Evolutionary conservation across 2,888 invertebrate species (phyloP), one percentile per base, ranked within the genome.

Genomic region (Dryobotodes eremita): DNA sequence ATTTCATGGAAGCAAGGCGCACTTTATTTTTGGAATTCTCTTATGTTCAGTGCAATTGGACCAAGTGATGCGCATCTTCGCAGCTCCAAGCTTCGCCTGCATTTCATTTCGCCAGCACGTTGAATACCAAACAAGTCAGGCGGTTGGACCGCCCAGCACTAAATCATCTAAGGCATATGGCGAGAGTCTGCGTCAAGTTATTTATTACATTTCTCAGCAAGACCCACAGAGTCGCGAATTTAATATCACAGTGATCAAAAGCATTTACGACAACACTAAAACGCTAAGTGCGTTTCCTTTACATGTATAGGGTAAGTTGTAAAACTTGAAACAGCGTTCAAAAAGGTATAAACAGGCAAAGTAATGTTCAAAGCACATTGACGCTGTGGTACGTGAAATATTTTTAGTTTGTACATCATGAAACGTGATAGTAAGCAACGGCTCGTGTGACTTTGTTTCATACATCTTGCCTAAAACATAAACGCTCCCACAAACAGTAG

Each of bases 131-230:
- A 90, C 88, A 79, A 84, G 84, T 79, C 80, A 55, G 68, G 69
- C 87, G 85, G 88, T 90, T 80, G 89, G 85, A 85, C 90, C 89
- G 89, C 85, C 89, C 86, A 87, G 87, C 85, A 90, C 86, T 94
- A 92, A 93, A 94, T 94, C 93, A 94, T 93, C 84, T 89, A 89
- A 86, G 91, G 90, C 89, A 90, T 89, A 91, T 89, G 89, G 90
- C 85, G 86, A 91, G 90, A 89, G 89, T 79, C 75, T 80, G 77
- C 72, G 72, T 84, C 89, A 86, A 80, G 90, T 93, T 92, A 94
- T 95, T 95, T 94, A 95, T 94, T 93, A 89, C 92, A 91, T 90
- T 92, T 92, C 90, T 89, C 89, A 89, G 91, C 91, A 93, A 92
- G 92, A 77, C 78, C 66, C 82, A 80, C 81, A 81, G 86, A 85